Evolutionary conservation across 2,113 vertebrate species (phyloP), one percentile per base, ranked within the genome.

Genomic region (Lasiurus cinereus): DNA sequence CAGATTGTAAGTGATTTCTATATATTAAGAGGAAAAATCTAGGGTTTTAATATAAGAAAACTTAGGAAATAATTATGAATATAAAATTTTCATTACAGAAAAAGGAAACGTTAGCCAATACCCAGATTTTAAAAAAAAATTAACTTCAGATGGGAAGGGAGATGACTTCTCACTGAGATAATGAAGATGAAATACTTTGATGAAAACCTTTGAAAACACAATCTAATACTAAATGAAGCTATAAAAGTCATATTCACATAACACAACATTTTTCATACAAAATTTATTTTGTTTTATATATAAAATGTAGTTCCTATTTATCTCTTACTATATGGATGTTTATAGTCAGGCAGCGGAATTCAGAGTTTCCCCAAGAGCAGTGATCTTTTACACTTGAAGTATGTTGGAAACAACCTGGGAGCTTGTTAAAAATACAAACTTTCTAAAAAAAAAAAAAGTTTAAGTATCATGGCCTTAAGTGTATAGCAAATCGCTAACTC

Each of bases 351-450:
- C 14, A 73, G 43, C 39, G 24, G 1, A 69, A 48, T 80, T 50
- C 67, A 29, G 4, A n/a, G 6, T 80, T 91, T 95, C 21, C 72
- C 52, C 31, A 31, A 33, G 9, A 89, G 11, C 6, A 72, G 2
- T 83, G 8, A 43, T 73, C 64, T 87, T 87, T 64, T 86, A 6
- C 52, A 76, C 19, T 74, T 52, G 6, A 64, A 8, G 14, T 76
- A 7, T 59, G 22, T 67, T 70, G 59, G 48, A 64, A 83, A 91
- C 5, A 88, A 33, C 10, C 36, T n/a, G 54, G 22, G 3, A 78
- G 31, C 6, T 83, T 94, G 12, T 96, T 83, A 74, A 67, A 92
- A 80, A 39, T 46, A 90, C 24, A 66, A 73, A 74, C 39, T 70
- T 90, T 62, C 16, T 82, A 33, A 83, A 59, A 88, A 70, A 14